A percentile compares a stretch with the other conserved stretches of the same genome.
Evolutionary conservation across 2,888 invertebrate genomes (phyloP).

Genomic region (Pristionchus entomophagus): DNA sequence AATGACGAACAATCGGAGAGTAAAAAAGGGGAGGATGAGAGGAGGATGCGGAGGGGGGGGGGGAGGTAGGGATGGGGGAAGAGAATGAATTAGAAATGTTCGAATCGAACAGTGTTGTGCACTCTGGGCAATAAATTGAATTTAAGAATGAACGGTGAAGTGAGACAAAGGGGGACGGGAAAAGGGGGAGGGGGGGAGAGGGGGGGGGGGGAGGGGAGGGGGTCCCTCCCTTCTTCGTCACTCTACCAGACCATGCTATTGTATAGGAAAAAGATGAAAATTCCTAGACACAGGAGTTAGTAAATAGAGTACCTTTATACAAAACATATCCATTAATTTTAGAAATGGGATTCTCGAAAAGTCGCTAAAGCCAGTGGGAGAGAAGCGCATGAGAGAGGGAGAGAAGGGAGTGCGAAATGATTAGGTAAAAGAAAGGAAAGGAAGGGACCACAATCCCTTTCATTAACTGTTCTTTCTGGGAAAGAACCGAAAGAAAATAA

Average conservation of each 20-base stretch:
- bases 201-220: neutral
- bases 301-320: neutral
- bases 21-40: neutral
- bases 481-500: no score
- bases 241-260: neutral
- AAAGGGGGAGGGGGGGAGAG: neutral
- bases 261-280: neutral
- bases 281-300: no score
- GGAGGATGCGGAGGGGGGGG: neutral
- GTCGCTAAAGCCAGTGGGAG: no score
- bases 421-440: neutral
- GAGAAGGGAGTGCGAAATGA: neutral
- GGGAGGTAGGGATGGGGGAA: neutral
- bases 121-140: neutral
- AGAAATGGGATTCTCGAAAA: no score
- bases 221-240: no score
- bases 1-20: constrained; percentile 13
- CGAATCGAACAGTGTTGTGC: no score
- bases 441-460: neutral
- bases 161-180: neutral
- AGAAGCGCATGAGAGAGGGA: neutral
- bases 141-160: neutral
- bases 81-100: neutral
- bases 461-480: neutral
- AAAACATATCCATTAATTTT: neutral